phyloP scores from a whole-genome alignment of 2,113 vertebrate genomes.

The Lasiurus borealis region DNA sequence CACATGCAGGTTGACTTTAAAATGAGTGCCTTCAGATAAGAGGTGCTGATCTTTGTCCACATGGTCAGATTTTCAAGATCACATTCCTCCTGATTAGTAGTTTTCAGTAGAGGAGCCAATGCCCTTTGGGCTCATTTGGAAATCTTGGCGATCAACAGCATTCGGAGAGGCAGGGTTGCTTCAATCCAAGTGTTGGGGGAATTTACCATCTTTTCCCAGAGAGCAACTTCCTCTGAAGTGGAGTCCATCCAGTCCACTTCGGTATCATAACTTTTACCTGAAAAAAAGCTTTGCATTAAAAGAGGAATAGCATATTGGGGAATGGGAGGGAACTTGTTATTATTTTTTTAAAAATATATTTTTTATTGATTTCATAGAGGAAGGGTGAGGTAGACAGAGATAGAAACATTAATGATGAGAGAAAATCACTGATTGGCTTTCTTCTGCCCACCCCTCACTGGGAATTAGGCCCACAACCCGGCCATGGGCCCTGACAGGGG shows the following conservation, averaged over 20 bases:
- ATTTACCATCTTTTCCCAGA: slow-evolving; percentile 95
- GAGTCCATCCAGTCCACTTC: slow-evolving; percentile 97
- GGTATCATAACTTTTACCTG: slow-evolving; percentile 94
- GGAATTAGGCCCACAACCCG: no score
- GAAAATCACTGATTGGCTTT: no score
- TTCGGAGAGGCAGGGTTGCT: slow-evolving; percentile 93
- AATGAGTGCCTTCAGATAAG: background rate
- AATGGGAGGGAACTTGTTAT: background rate
- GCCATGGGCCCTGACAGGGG: no score
- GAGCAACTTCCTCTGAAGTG: slow-evolving; percentile 88
- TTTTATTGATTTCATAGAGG: no score
- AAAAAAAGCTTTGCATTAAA: slow-evolving; percentile 55
- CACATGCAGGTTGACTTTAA: slow-evolving; percentile 48
- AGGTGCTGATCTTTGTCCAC: background rate
- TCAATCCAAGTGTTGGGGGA: slow-evolving; percentile 93
- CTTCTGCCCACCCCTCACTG: no score
- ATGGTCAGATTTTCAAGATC: background rate
- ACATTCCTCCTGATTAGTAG: background rate
- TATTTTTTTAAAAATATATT: no score
- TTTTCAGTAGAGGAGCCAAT: background rate
- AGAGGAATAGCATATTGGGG: background rate
- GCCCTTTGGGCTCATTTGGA: slow-evolving; percentile 85
- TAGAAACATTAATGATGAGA: no score
- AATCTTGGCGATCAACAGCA: slow-evolving; percentile 91
- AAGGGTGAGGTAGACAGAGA: no score